phyloP scores from a whole-genome alignment of 2,888 invertebrate genomes.

The Brenthis hecate region DNA sequence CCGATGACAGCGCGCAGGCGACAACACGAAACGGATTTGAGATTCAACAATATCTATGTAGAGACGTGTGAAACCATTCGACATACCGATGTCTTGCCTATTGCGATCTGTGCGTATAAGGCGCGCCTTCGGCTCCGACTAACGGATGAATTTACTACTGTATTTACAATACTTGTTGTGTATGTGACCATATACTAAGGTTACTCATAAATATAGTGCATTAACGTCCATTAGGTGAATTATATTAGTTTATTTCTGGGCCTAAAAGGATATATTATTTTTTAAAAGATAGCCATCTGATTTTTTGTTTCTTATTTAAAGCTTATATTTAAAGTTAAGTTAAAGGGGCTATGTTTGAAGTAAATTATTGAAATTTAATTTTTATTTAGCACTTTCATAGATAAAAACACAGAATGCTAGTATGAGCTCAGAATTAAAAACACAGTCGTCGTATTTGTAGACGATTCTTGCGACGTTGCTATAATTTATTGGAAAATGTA shows the following conservation, averaged over 20 bases:
- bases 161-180: conserved; percentile 29
- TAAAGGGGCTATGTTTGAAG: no score
- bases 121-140: conserved; percentile 30
- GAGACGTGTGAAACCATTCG: conserved; percentile 44
- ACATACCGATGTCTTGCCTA: conserved; percentile 37
- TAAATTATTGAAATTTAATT: not conserved
- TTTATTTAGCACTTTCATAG: not conserved
- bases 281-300: no score
- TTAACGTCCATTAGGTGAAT: conserved; percentile 29
- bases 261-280: not conserved
- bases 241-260: conserved; percentile 19
- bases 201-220: conserved; percentile 23
- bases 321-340: no score
- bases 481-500: not conserved
- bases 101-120: conserved; percentile 38
- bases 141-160: conserved; percentile 37
- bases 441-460: not conserved
- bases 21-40: conserved; percentile 41
- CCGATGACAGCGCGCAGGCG: conserved; percentile 43
- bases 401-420: not conserved
- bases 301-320: no score
- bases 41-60: conserved; percentile 42
- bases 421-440: not conserved
- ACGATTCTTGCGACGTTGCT: not conserved
- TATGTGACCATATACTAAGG: conserved; percentile 27